Evolutionary conservation across 2,113 vertebrate genomes (phyloP).

Genomic region (Tachuris rubrigastra): DNA sequence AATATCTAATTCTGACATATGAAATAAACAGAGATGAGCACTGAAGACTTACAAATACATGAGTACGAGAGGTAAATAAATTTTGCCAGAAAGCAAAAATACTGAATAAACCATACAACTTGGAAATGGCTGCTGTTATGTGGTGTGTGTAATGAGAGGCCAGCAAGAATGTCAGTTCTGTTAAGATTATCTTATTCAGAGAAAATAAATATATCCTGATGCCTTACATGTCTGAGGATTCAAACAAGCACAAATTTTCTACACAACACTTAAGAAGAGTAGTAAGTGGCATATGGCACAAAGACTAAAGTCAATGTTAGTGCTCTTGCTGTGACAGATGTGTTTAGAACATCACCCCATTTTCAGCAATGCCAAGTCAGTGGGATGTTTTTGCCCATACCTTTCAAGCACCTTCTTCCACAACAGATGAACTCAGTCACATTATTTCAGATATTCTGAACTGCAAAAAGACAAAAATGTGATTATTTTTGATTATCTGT

Average conservation of each 20-base stretch:
- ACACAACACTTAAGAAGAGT: neutral
- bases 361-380: neutral
- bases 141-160: neutral
- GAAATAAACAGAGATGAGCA: neutral
- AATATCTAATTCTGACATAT: neutral
- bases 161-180: neutral
- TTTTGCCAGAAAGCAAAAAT: neutral
- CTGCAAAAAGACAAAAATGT: neutral
- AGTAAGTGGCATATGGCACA: neutral
- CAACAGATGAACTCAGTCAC: neutral
- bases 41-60: neutral
- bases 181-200: neutral
- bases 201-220: neutral
- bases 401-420: neutral
- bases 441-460: neutral
- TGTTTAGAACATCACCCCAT: neutral
- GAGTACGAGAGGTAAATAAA: neutral
- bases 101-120: neutral
- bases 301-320: neutral
- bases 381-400: neutral
- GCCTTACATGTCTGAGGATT: neutral
- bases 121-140: neutral
- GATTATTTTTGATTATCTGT: neutral
- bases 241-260: neutral
- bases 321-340: neutral